Base-by-base conservation (phyloP, 2,113 vertebrate genomes). In the Ameiurus melas region DNA sequence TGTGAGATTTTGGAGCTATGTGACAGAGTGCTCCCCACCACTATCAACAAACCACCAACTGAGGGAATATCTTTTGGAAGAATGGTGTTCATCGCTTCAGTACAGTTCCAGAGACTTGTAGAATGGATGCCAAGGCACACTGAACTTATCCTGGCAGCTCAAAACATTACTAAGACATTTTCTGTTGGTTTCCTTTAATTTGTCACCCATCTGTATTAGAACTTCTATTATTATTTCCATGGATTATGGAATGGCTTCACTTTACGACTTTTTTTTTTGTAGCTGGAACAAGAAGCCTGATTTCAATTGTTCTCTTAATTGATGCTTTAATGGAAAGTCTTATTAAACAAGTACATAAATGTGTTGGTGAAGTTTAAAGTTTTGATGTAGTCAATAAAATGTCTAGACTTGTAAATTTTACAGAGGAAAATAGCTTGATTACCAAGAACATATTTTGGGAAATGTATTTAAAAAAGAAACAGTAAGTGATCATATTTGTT, bases 331-430 rank as follows among this genome's bases (percentile, higher is more conserved):
- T 90, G 86, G 84, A 88, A 87, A 85, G 22, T 71, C 77, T 53
- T 27, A n/a, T 64, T 64, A 62, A 83, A 68, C 47, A 53, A 80
- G 81, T 58, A 33, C 30, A 25, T 70, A 30, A 68, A 51, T 64
- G 71, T 85, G 62, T n/a, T 85, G 66, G 75, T 64, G 47, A 68
- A 43, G 27, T 87, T 79, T n/a, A 84, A 79, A 53, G 47, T 39
- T 60, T 82, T 82, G 53, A 71, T 87, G 57, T 20, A 83, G 51
- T 70, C 57, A 80, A 84, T 89, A 90, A 89, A 89, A 86, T 36
- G 83, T 89, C 87, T 91, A 84, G 89, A 89, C 89, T 89, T 30
- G 87, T 85, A 85, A 85, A 87, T 81, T n/a, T 79, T 60, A n/a
- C 22, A 7, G 64, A 77, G 71, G 33, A 86, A 47, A 84, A 57